Conservation (phyloP, 1,140 invertebrate species). For the Mactra quadrangularis region DNA sequence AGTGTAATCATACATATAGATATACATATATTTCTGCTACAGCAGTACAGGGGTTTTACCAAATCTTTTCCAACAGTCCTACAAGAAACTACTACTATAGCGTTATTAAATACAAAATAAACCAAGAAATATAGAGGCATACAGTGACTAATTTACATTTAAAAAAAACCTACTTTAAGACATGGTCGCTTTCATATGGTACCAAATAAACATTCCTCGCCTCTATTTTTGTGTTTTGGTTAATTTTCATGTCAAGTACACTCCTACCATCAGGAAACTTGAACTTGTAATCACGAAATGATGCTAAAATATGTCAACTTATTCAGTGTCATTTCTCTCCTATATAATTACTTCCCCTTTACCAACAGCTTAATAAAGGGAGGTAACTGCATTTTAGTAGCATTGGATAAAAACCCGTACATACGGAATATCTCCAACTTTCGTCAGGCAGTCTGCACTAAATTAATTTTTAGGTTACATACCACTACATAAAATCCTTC, state of each 20-base stretch:
- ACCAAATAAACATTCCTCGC: slow-evolving; percentile 85
- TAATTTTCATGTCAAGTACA: slow-evolving; percentile 65
- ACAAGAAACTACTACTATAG: neutral
- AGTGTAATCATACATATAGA: neutral
- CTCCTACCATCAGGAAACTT: too few species aligned
- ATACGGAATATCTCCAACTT: too few species aligned
- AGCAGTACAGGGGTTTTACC: neutral
- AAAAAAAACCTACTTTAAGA: slow-evolving; percentile 87
- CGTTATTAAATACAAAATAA: neutral
- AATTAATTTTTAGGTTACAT: too few species aligned
- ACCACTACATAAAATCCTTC: too few species aligned
- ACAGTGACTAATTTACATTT: neutral
- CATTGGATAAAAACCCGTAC: too few species aligned
- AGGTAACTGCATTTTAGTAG: too few species aligned
- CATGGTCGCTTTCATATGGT: slow-evolving; percentile 92
- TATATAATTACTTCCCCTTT: too few species aligned
- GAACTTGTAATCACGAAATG: too few species aligned
- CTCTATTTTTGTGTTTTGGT: slow-evolving; percentile 64
- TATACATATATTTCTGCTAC: neutral
- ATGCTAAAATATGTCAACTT: too few species aligned
- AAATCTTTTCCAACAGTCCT: neutral
- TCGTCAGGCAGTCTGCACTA: too few species aligned
- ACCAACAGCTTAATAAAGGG: too few species aligned
- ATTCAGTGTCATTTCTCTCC: too few species aligned
- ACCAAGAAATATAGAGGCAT: neutral